phyloP scores from a whole-genome alignment of 2,888 invertebrate species.

The Melipona beecheii region DNA sequence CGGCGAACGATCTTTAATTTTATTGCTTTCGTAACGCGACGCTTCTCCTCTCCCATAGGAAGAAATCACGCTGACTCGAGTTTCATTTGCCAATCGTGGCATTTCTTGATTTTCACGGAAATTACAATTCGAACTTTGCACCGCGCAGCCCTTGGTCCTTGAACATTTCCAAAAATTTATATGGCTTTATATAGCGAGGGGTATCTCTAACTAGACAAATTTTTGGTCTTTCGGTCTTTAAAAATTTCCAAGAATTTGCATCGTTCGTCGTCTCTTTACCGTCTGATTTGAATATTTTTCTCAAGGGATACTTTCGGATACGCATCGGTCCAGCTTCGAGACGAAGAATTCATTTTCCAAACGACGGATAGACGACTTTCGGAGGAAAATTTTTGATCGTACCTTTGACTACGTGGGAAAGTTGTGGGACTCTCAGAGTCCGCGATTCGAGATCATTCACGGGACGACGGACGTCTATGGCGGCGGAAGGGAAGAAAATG shows the following conservation, averaged over 20 bases:
- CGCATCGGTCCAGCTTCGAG: too few relatives aligned
- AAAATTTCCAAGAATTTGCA: neutral
- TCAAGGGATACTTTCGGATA: neutral
- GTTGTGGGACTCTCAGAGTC: neutral
- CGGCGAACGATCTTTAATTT: neutral
- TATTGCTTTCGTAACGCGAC: neutral
- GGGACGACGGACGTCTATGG: neutral
- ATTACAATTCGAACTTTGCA: neutral
- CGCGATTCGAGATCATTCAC: neutral
- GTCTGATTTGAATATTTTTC: neutral
- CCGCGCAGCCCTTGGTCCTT: neutral
- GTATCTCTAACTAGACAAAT: too few relatives aligned
- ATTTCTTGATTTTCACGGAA: neutral
- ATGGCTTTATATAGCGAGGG: too few relatives aligned
- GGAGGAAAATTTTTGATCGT: neutral
- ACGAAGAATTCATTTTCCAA: too few relatives aligned
- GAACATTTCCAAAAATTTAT: too few relatives aligned
- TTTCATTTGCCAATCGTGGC: slow-evolving; percentile 37
- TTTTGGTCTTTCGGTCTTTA: neutral
- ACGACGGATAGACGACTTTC: too few relatives aligned
- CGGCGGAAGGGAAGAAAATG: neutral
- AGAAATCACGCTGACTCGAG: slow-evolving; percentile 45
- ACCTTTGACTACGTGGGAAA: neutral
- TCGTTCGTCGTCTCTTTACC: neutral
- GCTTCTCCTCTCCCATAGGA: neutral